Evolutionary conservation across 1,140 invertebrate genomes (phyloP).

Genomic region (Drosophila gunungcola): DNA sequence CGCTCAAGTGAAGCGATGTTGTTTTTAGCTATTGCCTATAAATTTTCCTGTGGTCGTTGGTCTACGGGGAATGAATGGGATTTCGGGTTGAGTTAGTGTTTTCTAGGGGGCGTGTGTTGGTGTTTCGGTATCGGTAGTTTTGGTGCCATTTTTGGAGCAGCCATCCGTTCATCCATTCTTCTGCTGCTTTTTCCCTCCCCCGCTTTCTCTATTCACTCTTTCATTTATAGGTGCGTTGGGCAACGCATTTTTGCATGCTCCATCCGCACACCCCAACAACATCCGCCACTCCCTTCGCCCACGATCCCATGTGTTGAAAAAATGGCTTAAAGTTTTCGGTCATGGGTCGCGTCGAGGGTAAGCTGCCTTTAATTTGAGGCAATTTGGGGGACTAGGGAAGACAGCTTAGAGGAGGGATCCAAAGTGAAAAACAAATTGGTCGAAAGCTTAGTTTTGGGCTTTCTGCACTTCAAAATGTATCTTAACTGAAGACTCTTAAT

Average conservation of each 20-base stretch:
- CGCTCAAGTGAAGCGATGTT: constrained; percentile 78
- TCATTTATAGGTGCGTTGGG: constrained; percentile 35
- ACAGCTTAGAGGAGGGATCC: neutral
- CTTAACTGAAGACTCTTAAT: neutral
- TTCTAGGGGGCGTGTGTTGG: neutral
- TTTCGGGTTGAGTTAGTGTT: constrained; percentile 48
- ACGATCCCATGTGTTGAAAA: constrained; percentile 54
- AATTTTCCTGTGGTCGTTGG: constrained; percentile 62
- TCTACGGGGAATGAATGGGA: constrained; percentile 40
- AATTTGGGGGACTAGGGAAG: constrained; percentile 20
- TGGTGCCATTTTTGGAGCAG: constrained; percentile 53
- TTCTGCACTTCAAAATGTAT: neutral
- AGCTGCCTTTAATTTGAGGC: constrained; percentile 51
- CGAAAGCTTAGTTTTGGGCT: neutral
- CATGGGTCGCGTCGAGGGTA: constrained; percentile 23
- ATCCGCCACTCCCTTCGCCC: neutral
- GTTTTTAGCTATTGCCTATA: constrained; percentile 75
- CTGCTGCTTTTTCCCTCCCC: neutral
- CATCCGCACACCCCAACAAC: constrained; percentile 6
- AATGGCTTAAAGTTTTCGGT: constrained; percentile 67
- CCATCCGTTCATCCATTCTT: constrained; percentile 41
- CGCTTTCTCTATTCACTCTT: constrained; percentile 12
- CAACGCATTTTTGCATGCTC: constrained; percentile 64
- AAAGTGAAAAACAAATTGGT: constrained; percentile 16
- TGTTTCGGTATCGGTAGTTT: constrained; percentile 48